A percentile compares a stretch with the other conserved stretches of the same genome.
These are phyloP conservation scores for Mobula hypostoma DNA, from an alignment of 2,113 vertebrate species.

Conservation along the genomic window DNA sequence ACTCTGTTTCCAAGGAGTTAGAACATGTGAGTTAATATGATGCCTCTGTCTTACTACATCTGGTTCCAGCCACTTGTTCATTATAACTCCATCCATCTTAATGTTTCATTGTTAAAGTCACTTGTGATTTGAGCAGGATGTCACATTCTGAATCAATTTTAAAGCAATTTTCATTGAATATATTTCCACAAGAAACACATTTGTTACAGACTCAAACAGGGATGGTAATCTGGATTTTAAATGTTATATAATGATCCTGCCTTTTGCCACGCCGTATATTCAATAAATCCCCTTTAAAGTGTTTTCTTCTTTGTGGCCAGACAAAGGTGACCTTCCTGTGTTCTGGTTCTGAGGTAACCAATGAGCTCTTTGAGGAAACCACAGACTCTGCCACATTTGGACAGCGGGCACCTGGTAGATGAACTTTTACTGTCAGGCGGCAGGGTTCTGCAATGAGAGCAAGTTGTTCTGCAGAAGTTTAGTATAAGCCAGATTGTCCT, in stretches of 20 bases:
- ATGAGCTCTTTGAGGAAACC: no score
- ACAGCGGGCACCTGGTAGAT: no score
- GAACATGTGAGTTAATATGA: background rate
- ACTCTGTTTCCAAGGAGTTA: background rate
- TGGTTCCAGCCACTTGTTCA: constrained; percentile 9
- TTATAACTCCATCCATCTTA: constrained; percentile 29
- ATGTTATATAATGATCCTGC: background rate
- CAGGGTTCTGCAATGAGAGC: no score
- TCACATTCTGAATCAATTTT: constrained; percentile 22
- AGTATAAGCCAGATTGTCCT: no score
- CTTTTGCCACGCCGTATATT: background rate
- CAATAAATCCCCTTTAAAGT: background rate
- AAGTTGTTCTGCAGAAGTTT: no score
- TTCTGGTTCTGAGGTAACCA: no score
- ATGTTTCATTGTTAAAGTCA: constrained; percentile 1
- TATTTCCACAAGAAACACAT: background rate
- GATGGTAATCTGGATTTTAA: background rate
- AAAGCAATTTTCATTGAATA: background rate
- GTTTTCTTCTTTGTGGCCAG: no score
- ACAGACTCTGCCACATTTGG: no score
- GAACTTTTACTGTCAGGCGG: no score
- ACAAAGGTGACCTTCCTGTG: no score
- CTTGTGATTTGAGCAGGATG: background rate
- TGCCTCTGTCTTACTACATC: background rate
- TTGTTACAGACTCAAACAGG: background rate